Conservation (phyloP, 2,113 vertebrate species). For the Phyllostomus discolor region DNA sequence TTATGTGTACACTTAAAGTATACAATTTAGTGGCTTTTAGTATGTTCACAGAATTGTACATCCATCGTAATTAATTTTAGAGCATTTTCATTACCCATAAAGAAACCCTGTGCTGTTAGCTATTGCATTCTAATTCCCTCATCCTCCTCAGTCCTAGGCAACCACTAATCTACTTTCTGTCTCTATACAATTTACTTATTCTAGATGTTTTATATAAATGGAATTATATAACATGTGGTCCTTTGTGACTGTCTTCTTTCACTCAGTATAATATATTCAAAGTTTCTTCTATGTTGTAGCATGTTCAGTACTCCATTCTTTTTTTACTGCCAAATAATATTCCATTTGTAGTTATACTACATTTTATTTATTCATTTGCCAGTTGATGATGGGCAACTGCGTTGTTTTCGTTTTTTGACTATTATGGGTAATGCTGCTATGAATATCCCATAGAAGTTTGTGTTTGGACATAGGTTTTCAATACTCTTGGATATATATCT, state of each 20-base stretch:
- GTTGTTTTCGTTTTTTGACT: background rate
- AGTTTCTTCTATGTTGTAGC: background rate
- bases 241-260: background rate
- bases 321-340: background rate
- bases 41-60: background rate
- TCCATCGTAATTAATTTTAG: background rate
- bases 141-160: background rate
- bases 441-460: background rate
- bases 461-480: constrained; percentile 1
- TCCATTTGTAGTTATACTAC: background rate
- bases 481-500: background rate
- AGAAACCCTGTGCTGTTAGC: background rate
- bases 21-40: background rate
- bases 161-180: background rate
- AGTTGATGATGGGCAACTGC: background rate
- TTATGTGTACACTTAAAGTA: background rate
- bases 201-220: background rate
- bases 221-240: background rate
- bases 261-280: background rate
- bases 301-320: background rate
- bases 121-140: background rate
- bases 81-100: constrained; percentile 7
- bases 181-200: background rate
- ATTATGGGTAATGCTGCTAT: background rate
- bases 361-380: background rate